Evolutionary conservation across 2,113 vertebrate species (phyloP).

Genomic region (Pitta sordida): DNA sequence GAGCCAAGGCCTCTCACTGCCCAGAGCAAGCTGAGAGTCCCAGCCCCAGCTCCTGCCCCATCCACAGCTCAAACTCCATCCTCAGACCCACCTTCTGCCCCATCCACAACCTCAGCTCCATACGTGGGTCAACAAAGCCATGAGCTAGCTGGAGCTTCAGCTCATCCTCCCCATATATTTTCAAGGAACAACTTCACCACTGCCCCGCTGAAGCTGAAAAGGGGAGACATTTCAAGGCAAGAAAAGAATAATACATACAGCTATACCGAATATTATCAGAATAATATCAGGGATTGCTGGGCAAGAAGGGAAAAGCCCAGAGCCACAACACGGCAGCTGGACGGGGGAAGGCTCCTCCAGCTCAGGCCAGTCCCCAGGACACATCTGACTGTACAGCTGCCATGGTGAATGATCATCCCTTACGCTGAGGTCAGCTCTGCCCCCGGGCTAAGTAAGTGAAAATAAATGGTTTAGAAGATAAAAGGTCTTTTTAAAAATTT

Average conservation of each 20-base stretch:
- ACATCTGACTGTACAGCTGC: conserved; percentile 68
- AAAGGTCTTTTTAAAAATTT: conserved; percentile 72
- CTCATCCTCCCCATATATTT: not conserved
- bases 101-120: not conserved
- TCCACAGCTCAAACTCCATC: not conserved
- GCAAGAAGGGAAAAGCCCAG: not conserved
- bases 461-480: conserved; percentile 78
- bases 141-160: not conserved
- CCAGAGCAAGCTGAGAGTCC: not conserved
- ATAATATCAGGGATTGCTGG: not conserved
- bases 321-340: conserved; percentile 30
- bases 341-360: not conserved
- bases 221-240: not conserved
- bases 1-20: not conserved
- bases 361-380: conserved; percentile 44
- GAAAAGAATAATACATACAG: not conserved
- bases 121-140: not conserved
- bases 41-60: not conserved
- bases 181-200: not conserved
- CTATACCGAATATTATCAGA: too few relatives aligned
- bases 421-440: conserved; percentile 71
- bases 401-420: conserved; percentile 52
- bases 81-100: not conserved
- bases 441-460: conserved; percentile 69
- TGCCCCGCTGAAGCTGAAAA: not conserved